Conservation (phyloP, 2,113 vertebrate species). For the Pavo muticus region DNA sequence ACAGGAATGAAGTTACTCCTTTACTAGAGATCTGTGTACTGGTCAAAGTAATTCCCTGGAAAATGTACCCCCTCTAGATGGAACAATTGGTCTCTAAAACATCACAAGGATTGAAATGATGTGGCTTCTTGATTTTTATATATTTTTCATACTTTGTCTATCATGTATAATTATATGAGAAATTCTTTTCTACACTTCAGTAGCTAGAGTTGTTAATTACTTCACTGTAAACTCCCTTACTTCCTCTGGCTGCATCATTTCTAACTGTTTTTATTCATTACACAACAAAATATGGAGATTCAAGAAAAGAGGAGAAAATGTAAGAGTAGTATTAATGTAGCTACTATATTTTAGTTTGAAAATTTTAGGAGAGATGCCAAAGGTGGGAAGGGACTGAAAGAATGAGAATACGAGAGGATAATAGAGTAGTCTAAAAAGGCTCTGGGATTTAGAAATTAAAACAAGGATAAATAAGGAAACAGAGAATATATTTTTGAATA, state of each 20-base stretch:
- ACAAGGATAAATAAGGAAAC: background rate
- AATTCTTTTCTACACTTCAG: background rate
- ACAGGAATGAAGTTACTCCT: background rate
- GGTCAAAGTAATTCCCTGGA: background rate
- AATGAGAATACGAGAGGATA: background rate
- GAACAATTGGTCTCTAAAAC: background rate
- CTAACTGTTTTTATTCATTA: background rate
- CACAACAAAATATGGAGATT: background rate
- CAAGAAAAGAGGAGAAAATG: background rate
- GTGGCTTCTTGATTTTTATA: background rate
- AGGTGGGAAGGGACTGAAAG: background rate
- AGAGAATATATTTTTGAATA: background rate
- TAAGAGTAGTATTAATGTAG: background rate
- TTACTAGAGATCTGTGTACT: background rate
- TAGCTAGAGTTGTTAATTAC: background rate
- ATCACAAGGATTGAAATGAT: background rate
- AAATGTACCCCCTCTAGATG: background rate
- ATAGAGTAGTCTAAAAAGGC: background rate
- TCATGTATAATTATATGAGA: background rate
- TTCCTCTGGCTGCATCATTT: background rate
- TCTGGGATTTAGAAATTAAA: background rate
- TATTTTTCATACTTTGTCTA: background rate
- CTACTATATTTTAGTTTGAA: background rate
- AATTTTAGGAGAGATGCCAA: background rate
- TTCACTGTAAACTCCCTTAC: background rate